Percentiles rank a stretch among this genome's conserved stretches.
Evolutionary conservation across 2,888 invertebrate species (phyloP).

Genomic region (Luperina nickerlii): DNA sequence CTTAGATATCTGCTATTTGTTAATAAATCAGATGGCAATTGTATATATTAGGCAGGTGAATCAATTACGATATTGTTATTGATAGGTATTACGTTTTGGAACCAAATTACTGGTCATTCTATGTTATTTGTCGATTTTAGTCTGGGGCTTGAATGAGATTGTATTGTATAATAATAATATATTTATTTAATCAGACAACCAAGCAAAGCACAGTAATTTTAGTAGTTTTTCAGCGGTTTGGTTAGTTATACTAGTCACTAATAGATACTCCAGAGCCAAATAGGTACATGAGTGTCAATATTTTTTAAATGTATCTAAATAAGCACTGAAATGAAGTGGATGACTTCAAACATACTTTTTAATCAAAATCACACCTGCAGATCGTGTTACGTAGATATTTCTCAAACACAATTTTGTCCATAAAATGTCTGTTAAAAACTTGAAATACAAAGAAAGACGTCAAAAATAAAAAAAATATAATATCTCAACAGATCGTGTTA

Average conservation of each 20-base stretch:
- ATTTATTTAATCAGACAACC: too few species aligned
- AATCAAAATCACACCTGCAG: not conserved
- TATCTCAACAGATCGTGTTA: slow-evolving; percentile 1
- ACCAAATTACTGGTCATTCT: slow-evolving; percentile 7
- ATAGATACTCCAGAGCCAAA: not conserved
- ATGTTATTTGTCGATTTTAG: slow-evolving; percentile 12
- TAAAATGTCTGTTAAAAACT: slow-evolving; percentile 1
- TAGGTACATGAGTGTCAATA: too few species aligned
- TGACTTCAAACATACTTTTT: not conserved
- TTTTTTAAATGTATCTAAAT: not conserved
- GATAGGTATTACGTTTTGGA: slow-evolving; percentile 19
- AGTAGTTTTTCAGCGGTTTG: too few species aligned
- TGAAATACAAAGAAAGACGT: slow-evolving; percentile 15
- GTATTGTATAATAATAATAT: not conserved
- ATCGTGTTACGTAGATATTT: not conserved
- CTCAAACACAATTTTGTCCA: not conserved
- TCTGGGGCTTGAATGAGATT: not conserved
- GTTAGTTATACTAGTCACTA: slow-evolving; percentile 1
- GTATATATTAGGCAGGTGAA: slow-evolving; percentile 6
- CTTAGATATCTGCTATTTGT: slow-evolving; percentile 30
- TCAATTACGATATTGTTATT: slow-evolving; percentile 18
- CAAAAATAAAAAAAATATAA: not conserved
- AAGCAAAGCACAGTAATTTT: too few species aligned
- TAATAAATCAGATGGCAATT: slow-evolving; percentile 20
- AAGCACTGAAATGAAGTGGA: too few species aligned